phyloP scores from a whole-genome alignment of 1,140 invertebrate genomes.

The Epicauta chinensis region DNA sequence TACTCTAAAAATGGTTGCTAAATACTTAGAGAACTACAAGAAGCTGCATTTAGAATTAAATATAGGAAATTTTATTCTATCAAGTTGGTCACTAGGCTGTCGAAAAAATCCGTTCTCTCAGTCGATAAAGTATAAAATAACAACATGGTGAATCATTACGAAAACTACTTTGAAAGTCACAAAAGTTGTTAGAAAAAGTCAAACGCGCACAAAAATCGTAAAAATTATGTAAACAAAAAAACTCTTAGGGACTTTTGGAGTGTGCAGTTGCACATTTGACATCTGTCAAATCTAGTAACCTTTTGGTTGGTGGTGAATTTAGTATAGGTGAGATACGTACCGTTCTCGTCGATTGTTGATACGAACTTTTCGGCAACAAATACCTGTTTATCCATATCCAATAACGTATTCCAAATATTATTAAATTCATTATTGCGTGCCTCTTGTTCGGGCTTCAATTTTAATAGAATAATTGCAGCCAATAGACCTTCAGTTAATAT shows the following conservation, averaged over 20 bases:
- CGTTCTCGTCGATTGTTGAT: conserved; percentile 57
- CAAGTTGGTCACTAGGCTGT: too few species aligned
- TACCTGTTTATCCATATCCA: conserved; percentile 69
- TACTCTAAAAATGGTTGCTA: too few species aligned
- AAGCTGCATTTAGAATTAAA: too few species aligned
- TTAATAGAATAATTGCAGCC: conserved; percentile 67
- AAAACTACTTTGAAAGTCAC: too few species aligned
- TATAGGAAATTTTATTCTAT: too few species aligned
- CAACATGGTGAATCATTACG: too few species aligned
- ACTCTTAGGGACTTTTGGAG: too few species aligned
- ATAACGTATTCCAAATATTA: conserved; percentile 61
- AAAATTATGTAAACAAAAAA: conserved; percentile 48
- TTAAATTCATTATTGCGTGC: conserved; percentile 52
- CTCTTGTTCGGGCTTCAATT: conserved; percentile 51
- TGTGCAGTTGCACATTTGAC: too few species aligned
- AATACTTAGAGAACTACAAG: too few species aligned
- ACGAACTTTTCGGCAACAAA: conserved; percentile 77
- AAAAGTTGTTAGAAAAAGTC: conserved; percentile 55
- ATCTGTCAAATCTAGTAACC: conserved; percentile 51
- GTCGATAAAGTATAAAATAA: too few species aligned
- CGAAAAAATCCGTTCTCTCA: too few species aligned
- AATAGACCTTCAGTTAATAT: conserved; percentile 73
- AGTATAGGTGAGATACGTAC: conserved; percentile 41
- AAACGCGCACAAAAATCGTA: conserved; percentile 43
- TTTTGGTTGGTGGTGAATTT: conserved; percentile 56